A percentile compares a stretch with the other conserved stretches of the same genome.
Evolutionary conservation across 2,797 vertebrate genomes (phyloP).

Genomic region (Crotalus adamanteus): DNA sequence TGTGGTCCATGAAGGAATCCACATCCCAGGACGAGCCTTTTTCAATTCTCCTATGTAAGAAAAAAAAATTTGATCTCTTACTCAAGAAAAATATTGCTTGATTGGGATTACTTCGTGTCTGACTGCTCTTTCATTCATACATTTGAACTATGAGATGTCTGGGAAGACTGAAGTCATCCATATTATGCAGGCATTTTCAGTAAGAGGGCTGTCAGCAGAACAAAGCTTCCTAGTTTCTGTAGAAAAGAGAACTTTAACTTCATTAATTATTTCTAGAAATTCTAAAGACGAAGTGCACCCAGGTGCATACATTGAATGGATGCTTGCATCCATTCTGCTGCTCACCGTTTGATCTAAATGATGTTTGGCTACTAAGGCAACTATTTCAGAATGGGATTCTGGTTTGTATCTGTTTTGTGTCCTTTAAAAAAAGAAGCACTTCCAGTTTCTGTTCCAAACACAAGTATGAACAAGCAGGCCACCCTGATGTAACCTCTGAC

Average conservation of each 20-base stretch:
- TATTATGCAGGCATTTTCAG: not conserved
- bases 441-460: not conserved
- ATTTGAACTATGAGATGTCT: not conserved
- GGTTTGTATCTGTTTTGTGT: not conserved
- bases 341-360: not conserved
- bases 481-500: not conserved
- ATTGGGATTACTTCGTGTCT: not conserved
- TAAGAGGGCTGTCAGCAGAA: not conserved
- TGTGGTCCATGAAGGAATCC: not conserved
- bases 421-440: not conserved
- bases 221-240: not conserved
- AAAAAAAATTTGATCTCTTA: not conserved
- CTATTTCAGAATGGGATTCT: not conserved
- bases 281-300: not conserved
- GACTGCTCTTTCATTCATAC: not conserved
- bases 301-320: not conserved
- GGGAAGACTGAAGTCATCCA: not conserved
- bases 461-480: not conserved
- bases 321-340: not conserved
- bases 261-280: constrained; percentile 29
- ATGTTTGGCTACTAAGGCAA: not conserved
- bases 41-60: not conserved
- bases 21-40: not conserved
- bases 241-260: constrained; percentile 14
- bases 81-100: not conserved